Conservation (phyloP, 2,888 invertebrate genomes). For the Siphlonurus alternatus region DNA sequence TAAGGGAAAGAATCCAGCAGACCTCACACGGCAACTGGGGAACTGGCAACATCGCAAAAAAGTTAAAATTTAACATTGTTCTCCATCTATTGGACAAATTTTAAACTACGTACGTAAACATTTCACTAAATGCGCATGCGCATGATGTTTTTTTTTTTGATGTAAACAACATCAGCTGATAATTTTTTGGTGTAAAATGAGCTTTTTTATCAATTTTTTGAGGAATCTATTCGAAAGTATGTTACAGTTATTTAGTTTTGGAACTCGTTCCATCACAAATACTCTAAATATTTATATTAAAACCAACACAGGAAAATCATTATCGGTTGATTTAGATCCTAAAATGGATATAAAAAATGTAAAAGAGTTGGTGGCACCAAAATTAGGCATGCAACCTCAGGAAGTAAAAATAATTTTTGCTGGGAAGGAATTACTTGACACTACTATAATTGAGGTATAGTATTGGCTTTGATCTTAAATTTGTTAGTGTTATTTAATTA, state of each 20-base stretch:
- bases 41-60: too few relatives aligned
- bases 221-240: constrained; percentile 39
- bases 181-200: constrained; percentile 10
- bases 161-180: not conserved
- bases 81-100: too few relatives aligned
- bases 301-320: constrained; percentile 45
- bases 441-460: constrained; percentile 44
- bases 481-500: not conserved
- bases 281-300: constrained; percentile 47
- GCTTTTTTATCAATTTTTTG: constrained; percentile 35
- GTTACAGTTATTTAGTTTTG: constrained; percentile 42
- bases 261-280: constrained; percentile 40
- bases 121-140: too few relatives aligned
- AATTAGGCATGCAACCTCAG: constrained; percentile 45
- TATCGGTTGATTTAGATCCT: constrained; percentile 49
- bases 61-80: too few relatives aligned
- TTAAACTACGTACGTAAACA: too few relatives aligned
- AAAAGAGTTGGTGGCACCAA: constrained; percentile 50
- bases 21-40: too few relatives aligned
- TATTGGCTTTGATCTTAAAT: too few relatives aligned
- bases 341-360: constrained; percentile 57
- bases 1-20: too few relatives aligned
- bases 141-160: too few relatives aligned
- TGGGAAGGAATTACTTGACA: constrained; percentile 56
- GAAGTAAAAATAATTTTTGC: constrained; percentile 65